Evolutionary conservation across 2,113 vertebrate species (phyloP).

Genomic region (Gambusia holbrooki): DNA sequence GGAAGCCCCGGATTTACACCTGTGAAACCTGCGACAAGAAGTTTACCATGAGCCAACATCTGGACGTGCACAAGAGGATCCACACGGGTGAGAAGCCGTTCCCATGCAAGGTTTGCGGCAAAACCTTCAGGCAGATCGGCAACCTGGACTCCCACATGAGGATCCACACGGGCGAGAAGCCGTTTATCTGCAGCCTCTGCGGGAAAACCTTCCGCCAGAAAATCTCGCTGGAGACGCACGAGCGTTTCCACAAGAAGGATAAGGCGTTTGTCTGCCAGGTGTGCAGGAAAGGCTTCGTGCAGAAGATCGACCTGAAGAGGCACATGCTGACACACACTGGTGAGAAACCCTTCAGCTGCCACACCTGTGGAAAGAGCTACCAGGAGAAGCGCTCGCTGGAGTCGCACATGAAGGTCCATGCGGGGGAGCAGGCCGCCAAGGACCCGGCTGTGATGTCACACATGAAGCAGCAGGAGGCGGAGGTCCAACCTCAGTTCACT

Average conservation of each 20-base stretch:
- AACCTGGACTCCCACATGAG: conserved; percentile 83
- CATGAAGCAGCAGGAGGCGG: conserved; percentile 31
- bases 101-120: conserved; percentile 79
- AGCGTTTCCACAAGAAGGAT: conserved; percentile 79
- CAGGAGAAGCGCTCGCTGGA: conserved; percentile 71
- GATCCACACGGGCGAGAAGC: conserved; percentile 81
- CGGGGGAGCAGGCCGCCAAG: conserved; percentile 15
- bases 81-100: conserved; percentile 71
- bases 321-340: conserved; percentile 73
- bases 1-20: conserved; percentile 45
- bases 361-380: conserved; percentile 59
- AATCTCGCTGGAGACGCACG: conserved; percentile 77
- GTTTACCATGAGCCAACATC: conserved; percentile 74
- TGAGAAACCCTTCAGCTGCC: conserved; percentile 72
- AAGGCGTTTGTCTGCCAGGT: conserved; percentile 52
- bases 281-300: conserved; percentile 68
- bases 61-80: conserved; percentile 74
- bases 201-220: conserved; percentile 68
- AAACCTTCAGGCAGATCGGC: conserved; percentile 80
- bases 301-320: conserved; percentile 65
- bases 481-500: conserved; percentile 36
- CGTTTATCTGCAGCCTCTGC: conserved; percentile 80
- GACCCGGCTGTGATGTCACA: not conserved
- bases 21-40: conserved; percentile 75
- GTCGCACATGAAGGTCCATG: conserved; percentile 68